A percentile compares a stretch with the other conserved stretches of the same genome.
Evolutionary conservation across 2,888 invertebrate species (phyloP).

Genomic region (Vesta saturnalis): DNA sequence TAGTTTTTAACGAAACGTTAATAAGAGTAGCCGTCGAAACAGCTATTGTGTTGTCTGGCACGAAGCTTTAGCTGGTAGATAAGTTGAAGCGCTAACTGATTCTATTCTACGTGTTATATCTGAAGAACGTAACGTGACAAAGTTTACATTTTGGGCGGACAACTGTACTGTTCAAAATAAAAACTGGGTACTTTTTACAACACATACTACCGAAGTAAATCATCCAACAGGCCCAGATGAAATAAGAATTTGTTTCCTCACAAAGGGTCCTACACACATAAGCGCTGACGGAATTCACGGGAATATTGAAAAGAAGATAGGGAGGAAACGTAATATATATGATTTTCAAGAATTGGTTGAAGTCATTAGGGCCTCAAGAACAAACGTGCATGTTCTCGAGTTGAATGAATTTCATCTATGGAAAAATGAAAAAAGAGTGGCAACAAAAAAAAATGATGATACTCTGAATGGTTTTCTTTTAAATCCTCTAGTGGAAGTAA

Average conservation of each 20-base stretch:
- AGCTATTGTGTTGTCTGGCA: constrained; percentile 4
- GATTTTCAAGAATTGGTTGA: not conserved
- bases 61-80: not conserved
- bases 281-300: not conserved
- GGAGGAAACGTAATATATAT: not conserved
- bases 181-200: not conserved
- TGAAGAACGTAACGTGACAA: no score
- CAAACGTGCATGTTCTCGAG: not conserved
- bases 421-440: not conserved
- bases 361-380: not conserved
- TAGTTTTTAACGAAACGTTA: not conserved
- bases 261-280: not conserved
- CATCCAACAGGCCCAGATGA: not conserved
- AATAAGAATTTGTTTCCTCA: not conserved
- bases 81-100: not conserved
- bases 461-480: not conserved
- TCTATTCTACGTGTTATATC: not conserved
- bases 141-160: constrained; percentile 11
- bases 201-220: not conserved
- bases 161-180: constrained; percentile 5
- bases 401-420: not conserved
- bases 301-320: not conserved
- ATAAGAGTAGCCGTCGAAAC: not conserved
- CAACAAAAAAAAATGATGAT: not conserved
- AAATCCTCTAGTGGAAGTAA: not conserved